These are phyloP conservation scores for Petrocephalus zakoni DNA, from an alignment of 2,113 vertebrate genomes.

Conservation along the genomic window DNA sequence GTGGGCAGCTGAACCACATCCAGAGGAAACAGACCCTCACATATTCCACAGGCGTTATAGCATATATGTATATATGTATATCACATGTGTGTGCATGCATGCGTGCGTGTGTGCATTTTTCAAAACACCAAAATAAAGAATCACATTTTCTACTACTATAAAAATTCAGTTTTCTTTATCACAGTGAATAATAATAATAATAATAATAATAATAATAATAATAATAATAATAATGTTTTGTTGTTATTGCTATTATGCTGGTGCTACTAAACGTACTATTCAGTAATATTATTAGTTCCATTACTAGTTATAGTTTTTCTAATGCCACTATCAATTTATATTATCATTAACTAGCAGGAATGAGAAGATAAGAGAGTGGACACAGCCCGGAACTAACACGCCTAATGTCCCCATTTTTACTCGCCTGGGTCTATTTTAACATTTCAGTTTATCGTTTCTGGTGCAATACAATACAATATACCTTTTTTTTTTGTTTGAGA, in stretches of 20 bases:
- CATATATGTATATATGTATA: not conserved
- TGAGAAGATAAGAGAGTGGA: not conserved
- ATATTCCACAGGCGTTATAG: not conserved
- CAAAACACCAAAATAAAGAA: not conserved
- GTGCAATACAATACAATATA: not conserved
- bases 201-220: not conserved
- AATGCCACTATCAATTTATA: not conserved
- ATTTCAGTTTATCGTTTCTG: not conserved
- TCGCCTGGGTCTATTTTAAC: not conserved
- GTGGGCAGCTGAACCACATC: slow-evolving; percentile 11
- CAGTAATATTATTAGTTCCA: not conserved
- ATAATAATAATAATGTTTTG: not conserved
- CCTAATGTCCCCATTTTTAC: not conserved
- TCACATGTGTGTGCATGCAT: not conserved
- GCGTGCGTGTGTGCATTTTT: too few relatives aligned
- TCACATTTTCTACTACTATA: not conserved
- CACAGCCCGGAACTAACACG: not conserved
- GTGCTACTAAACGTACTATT: not conserved
- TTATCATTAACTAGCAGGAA: not conserved
- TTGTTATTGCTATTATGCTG: not conserved
- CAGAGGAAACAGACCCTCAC: not conserved
- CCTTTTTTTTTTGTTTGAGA: not conserved
- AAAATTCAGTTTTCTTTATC: not conserved
- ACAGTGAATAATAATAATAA: not conserved
- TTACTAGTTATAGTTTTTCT: not conserved